Base-by-base conservation (phyloP, 2,888 invertebrate species). In the Sphecodes monilicornis region DNA sequence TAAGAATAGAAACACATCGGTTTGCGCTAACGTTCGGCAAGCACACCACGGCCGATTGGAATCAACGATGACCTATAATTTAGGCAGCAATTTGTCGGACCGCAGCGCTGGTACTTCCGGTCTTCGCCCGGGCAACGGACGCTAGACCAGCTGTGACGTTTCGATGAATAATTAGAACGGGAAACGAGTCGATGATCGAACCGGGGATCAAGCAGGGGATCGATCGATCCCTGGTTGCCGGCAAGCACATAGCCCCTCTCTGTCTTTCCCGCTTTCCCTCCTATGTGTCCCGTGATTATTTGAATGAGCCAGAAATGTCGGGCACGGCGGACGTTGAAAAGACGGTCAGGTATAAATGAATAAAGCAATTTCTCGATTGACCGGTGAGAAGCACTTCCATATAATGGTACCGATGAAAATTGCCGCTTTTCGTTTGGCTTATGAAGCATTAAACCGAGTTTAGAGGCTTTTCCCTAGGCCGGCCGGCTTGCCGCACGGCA, bases 331-430 rank as follows among this genome's bases (percentile, higher is more conserved):
- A 41, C 57, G 73, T 54, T 70, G 54, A 69, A 85, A 86, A 78
- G 76, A 60, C 68, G 69, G 54, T 26, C 39, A 75, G 66, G 36
- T 68, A 54, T 69, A 76, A 78, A 80, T 36, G 79, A 86, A 83
- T 86, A 81, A 76, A 84, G 78, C 84, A 84, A 86, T 89, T 82
- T 82, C 68, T 73, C 82, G 88, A 89, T 86, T 82, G 89, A 88
- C 69, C 41, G 84, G 66, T 77, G 80, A 80, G 86, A 85, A 85
- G 82, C 81, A 82, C 73, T 77, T 41, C 29, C 72, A 29, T 77
- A 64, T 82, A 86, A 89, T 88, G 76, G 75, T 73, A 84, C 75
- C 81, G 88, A 78, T 78, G 88, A 81, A 89, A 86, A 86, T 84
- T 72, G 80, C 81, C 72, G 79, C 76, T 86, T 82, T 82, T 50